Percentiles rank a stretch among this genome's conserved stretches.
phyloP scores from a whole-genome alignment of 2,888 invertebrate species.

The Tribolium freemani region DNA sequence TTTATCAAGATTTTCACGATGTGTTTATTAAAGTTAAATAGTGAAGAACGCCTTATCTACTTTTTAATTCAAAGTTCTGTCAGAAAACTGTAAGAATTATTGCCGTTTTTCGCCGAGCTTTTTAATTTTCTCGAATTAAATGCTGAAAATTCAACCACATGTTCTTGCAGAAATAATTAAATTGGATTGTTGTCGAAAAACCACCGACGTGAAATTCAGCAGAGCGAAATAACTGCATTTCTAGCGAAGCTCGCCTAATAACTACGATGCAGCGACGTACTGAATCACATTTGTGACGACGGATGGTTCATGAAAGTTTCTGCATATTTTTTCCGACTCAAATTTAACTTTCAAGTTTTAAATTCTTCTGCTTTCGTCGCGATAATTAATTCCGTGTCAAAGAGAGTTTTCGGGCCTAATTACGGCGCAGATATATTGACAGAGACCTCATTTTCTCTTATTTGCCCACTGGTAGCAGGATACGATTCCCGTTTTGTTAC shows the following conservation, averaged over 20 bases:
- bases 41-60: no score
- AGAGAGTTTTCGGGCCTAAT: background rate
- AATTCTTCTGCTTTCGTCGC: background rate
- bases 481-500: background rate
- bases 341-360: conserved; percentile 8
- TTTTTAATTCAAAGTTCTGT: no score
- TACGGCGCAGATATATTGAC: background rate
- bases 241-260: conserved; percentile 33
- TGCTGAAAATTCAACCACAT: conserved; percentile 32
- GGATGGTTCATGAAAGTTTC: conserved; percentile 26
- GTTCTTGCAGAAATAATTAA: conserved; percentile 38
- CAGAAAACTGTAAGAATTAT: conserved; percentile 4
- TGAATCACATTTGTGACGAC: conserved; percentile 33
- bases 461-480: background rate
- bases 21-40: no score
- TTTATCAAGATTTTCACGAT: conserved; percentile 42
- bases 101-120: conserved; percentile 6
- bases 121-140: conserved; percentile 26
- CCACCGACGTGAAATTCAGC: conserved; percentile 44
- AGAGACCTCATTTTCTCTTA: background rate
- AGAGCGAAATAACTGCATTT: conserved; percentile 52
- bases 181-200: conserved; percentile 40
- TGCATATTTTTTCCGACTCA: conserved; percentile 8
- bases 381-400: conserved; percentile 3
- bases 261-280: conserved; percentile 15